Base-by-base conservation (phyloP, 1,140 invertebrate species). In the Plodia interpunctella region DNA sequence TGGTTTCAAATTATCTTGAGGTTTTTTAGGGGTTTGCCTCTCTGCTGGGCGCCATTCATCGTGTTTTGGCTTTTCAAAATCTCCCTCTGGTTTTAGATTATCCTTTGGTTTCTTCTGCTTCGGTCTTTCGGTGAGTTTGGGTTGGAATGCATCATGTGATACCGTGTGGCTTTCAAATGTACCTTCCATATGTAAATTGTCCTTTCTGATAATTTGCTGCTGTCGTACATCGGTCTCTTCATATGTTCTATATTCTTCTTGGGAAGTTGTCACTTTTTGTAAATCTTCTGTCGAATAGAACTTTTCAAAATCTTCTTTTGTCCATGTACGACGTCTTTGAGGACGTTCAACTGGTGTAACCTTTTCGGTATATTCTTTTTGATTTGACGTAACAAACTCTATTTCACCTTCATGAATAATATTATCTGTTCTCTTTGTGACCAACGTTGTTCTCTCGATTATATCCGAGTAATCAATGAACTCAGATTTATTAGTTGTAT, bases 301-400 rank as follows among this genome's bases (percentile, higher is more conserved):
- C 76, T 92, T 92, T 57, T 92, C 92, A 56, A 92, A 92, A 80
- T 93, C 93, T 88, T 92, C 93, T 81, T 93, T 94, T 15, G 93
- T 94, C 92, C 93, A 94, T 2, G 93, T 94, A 55, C 93, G 78
- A 64, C 91, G 80, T 67, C 93, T 83, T 63, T 92, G 90, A 10
- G 92, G 90, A 58, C 87, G 89, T 76, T 92, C 91, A 17, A 91
- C 68, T 21, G 88, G 75, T 5, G 86, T 77, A 21, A 76, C 81
- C 74, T 93, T 93, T 73, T 93, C 85, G 2, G 91, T 91, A 65
- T 88, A 94, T 57, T 94, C 92, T 53, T 87, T 79, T 70, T 91
- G 91, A 55, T 91, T 91, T 4, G 93, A 93, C 30, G 93, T 92
- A 49, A 92, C 89, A 72, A 93, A 93, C 35, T 91, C 90, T 80